These are phyloP conservation scores for Torymus aiolomorphi DNA, from an alignment of 2,888 invertebrate species.

Conservation along the genomic window DNA sequence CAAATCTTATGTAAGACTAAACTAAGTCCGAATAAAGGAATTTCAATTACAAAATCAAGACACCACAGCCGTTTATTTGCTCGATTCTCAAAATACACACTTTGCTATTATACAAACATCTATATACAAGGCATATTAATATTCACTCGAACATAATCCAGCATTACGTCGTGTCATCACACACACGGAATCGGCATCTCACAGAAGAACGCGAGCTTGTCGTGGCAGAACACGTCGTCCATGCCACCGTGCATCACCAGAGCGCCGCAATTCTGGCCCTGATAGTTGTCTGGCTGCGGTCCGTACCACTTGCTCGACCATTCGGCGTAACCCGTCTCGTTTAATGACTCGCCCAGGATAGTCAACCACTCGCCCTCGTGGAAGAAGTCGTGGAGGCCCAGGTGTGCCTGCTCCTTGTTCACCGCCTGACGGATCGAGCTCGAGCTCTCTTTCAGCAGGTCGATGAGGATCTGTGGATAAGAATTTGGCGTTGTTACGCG, in stretches of 20 bases:
- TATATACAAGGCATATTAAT: no score
- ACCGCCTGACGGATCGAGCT: conserved; percentile 58
- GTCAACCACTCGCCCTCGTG: conserved; percentile 1
- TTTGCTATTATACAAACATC: no score
- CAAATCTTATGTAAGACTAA: no score
- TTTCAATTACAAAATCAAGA: no score
- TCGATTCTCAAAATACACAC: no score
- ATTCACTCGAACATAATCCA: no score
- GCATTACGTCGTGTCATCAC: no score
- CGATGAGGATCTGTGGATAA: conserved; percentile 12
- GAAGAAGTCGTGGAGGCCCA: neutral
- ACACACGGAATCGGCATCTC: no score
- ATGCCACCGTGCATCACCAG: conserved; percentile 61
- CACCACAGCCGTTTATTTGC: no score
- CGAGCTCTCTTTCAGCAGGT: conserved; percentile 56
- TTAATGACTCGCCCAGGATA: neutral
- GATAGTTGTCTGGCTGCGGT: neutral
- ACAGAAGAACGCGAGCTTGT: conserved; percentile 42
- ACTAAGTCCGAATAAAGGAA: no score
- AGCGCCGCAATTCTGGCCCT: conserved; percentile 61
- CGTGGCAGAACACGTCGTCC: conserved; percentile 56
- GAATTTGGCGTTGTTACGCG: no score
- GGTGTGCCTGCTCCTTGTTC: conserved; percentile 59
- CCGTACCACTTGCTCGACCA: conserved; percentile 1
- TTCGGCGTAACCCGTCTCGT: neutral